A percentile compares a stretch with the other conserved stretches of the same genome.
Conservation (phyloP, 2,888 invertebrate genomes). For the Nowickia ferox region DNA sequence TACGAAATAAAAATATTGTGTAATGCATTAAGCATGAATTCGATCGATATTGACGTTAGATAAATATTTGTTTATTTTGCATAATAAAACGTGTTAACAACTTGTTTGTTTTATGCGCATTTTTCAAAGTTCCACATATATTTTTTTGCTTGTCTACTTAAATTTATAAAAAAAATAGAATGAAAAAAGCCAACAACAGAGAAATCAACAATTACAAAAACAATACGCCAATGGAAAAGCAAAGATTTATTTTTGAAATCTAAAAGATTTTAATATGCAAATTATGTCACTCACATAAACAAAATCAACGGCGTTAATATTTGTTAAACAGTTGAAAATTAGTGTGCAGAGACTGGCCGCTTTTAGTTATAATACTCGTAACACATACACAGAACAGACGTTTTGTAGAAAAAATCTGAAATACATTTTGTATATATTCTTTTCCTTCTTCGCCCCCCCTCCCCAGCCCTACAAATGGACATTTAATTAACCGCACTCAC, state of each 20-base stretch:
- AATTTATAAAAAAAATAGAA: not conserved
- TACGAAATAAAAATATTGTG: slow-evolving; percentile 49
- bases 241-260: not conserved
- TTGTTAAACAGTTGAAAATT: slow-evolving; percentile 3
- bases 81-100: slow-evolving; percentile 68
- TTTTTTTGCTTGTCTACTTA: slow-evolving; percentile 11
- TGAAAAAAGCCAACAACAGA: slow-evolving; percentile 10
- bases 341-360: not conserved
- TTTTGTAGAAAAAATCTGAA: not conserved
- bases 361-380: no score
- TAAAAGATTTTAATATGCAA: slow-evolving; percentile 48
- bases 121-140: slow-evolving; percentile 23
- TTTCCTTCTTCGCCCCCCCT: not conserved
- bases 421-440: not conserved
- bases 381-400: slow-evolving; percentile 4
- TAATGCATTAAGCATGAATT: slow-evolving; percentile 69
- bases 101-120: slow-evolving; percentile 55
- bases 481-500: no score
- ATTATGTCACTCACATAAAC: slow-evolving; percentile 48
- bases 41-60: slow-evolving; percentile 60
- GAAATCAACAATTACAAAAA: slow-evolving; percentile 24
- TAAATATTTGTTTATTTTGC: slow-evolving; percentile 58
- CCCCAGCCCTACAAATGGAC: no score
- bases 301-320: not conserved
- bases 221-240: not conserved